Conservation (phyloP, 2,888 invertebrate genomes). For the Hetaerina titia region DNA sequence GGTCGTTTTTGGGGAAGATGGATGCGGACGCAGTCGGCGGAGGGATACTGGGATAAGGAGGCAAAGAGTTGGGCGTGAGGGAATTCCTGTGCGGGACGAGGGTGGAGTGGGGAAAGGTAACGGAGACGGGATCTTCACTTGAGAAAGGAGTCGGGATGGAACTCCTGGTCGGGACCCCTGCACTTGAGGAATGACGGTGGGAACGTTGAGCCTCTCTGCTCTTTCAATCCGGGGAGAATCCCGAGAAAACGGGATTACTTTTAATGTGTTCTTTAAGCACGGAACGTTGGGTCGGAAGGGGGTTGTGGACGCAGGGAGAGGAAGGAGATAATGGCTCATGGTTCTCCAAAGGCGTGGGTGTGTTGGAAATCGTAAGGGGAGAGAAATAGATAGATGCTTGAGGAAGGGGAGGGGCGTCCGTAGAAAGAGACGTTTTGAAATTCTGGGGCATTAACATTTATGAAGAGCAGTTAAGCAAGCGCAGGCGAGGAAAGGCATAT, state of each 20-base stretch:
- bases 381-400: background rate
- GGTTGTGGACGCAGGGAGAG: background rate
- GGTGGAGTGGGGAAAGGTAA: background rate
- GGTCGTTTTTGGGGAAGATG: too few relatives aligned
- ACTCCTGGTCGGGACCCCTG: background rate
- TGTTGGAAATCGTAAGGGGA: background rate
- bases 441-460: slow-evolving; percentile 28
- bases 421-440: background rate
- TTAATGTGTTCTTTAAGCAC: background rate
- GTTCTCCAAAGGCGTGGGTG: background rate
- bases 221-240: background rate
- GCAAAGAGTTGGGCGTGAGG: background rate
- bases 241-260: background rate
- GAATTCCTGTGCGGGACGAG: background rate
- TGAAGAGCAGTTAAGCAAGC: slow-evolving; percentile 32
- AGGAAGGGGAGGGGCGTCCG: background rate
- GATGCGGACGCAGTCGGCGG: too few relatives aligned
- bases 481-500: background rate
- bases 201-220: background rate
- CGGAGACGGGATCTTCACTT: background rate
- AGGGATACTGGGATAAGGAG: too few relatives aligned
- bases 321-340: background rate
- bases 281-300: background rate
- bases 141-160: background rate
- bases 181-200: background rate